Evolutionary conservation across 2,888 invertebrate genomes (phyloP), one percentile per base, ranked within the genome.

Genomic region (Caenorhabditis angaria): DNA sequence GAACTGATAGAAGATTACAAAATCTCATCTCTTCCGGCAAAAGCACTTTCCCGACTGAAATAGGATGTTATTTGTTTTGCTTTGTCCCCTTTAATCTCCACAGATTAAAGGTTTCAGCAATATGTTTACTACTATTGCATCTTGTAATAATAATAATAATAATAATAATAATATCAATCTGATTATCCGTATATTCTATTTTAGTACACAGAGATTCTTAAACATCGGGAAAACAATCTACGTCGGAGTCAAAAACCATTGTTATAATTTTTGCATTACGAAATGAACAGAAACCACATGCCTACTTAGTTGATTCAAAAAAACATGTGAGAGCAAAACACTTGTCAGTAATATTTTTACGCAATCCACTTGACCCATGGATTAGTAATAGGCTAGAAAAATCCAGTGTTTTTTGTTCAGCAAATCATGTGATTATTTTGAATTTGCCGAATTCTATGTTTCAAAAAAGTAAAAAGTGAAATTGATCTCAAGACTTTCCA

Each of bases 321-420:
- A 41, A 41, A 41, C 3, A 41, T 41, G 41, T 41, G 6, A 12
- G 5, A 32, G 41, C 10, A 41, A 41, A 41, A 41, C 41, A 41
- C 41, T 41, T 41, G 41, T 41, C 41, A 41, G 3, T 41, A 41
- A 41, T 41, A 41, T 41, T 41, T 41, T 41, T 41, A 41, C 41
- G 41, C 41, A 41, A 41, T 41, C 41, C 41, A 41, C 41, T 41
- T 41, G 41, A 41, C 41, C 41, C 18, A 2, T 12, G 41, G 41
- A 14, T 12, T 41, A 41, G 18, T 41, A n/a, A n/a, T n/a, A n/a
- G 41, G 41, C 14, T 41, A 12, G 41, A 41, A 18, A n/a, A n/a
- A n/a, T n/a, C n/a, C n/a, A n/a, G n/a, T n/a, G n/a, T n/a, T n/a
- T n/a, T n/a, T n/a, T n/a, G n/a, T n/a, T n/a, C n/a, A n/a, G n/a